Evolutionary conservation across 2,113 vertebrate species (phyloP).

Genomic region (Tamias sibiricus): DNA sequence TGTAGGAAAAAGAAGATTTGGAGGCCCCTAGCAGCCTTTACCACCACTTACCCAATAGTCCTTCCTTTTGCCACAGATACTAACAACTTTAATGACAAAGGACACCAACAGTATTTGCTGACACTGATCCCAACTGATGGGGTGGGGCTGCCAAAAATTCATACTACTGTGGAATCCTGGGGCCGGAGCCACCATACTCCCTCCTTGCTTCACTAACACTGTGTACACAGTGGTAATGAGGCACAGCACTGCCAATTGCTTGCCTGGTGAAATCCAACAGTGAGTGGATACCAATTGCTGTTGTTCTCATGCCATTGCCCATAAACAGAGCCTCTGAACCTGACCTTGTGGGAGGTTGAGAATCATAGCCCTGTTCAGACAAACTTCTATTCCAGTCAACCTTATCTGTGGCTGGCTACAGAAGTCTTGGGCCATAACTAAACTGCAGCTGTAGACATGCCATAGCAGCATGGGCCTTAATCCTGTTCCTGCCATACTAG

Average conservation of each 20-base stretch:
- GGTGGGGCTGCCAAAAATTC: background rate
- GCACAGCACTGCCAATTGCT: background rate
- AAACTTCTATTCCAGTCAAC: background rate
- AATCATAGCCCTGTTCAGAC: background rate
- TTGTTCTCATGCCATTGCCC: no score
- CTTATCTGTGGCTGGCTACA: background rate
- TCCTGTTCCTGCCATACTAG: background rate
- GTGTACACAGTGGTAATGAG: background rate
- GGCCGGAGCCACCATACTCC: background rate
- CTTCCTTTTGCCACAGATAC: background rate
- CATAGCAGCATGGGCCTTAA: background rate
- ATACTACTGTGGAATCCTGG: background rate
- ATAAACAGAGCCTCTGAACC: background rate
- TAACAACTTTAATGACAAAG: background rate
- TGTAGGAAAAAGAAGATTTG: background rate
- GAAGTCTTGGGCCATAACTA: background rate
- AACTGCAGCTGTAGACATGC: background rate
- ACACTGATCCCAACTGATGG: background rate
- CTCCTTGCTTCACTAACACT: background rate
- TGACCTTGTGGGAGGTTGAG: background rate
- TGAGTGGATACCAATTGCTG: background rate
- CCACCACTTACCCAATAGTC: background rate
- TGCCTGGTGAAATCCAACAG: background rate
- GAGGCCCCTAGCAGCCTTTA: background rate
- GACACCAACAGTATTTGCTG: background rate